Evolutionary conservation across 1,140 invertebrate genomes (phyloP).

Genomic region (Hypothenemus hampei): DNA sequence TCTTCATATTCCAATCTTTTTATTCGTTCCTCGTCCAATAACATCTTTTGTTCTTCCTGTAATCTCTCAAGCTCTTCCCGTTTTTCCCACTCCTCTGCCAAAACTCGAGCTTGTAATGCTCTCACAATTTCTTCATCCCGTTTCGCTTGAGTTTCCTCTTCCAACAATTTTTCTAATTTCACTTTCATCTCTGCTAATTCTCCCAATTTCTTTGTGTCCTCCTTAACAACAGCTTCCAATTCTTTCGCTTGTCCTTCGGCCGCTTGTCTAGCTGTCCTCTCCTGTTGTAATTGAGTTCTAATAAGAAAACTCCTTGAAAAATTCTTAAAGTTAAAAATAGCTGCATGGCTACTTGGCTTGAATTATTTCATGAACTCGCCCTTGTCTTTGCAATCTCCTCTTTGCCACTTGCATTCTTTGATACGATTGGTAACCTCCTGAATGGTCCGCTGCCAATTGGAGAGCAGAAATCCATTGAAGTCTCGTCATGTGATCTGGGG

Average conservation of each 20-base stretch:
- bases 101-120: conserved; percentile 65
- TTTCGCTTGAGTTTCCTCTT: conserved; percentile 77
- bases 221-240: conserved; percentile 61
- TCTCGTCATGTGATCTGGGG: conserved; percentile 62
- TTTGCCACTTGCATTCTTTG: conserved; percentile 59
- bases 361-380: conserved; percentile 52
- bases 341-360: conserved; percentile 41
- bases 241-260: conserved; percentile 60
- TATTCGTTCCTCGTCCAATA: conserved; percentile 66
- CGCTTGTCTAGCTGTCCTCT: conserved; percentile 61
- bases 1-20: conserved; percentile 70
- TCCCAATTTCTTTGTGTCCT: conserved; percentile 64
- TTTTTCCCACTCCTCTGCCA: conserved; percentile 79
- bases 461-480: conserved; percentile 69
- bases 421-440: conserved; percentile 54
- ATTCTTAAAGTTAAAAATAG: neutral
- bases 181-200: conserved; percentile 65
- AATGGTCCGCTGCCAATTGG: conserved; percentile 63
- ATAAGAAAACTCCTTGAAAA: conserved; percentile 1
- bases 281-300: conserved; percentile 55
- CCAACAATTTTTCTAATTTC: conserved; percentile 62
- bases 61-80: conserved; percentile 71
- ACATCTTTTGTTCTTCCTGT: conserved; percentile 66
- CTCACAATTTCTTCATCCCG: conserved; percentile 77
- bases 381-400: conserved; percentile 55